phyloP scores from a whole-genome alignment of 2,797 vertebrate species.

The Alfaro cultratus region DNA sequence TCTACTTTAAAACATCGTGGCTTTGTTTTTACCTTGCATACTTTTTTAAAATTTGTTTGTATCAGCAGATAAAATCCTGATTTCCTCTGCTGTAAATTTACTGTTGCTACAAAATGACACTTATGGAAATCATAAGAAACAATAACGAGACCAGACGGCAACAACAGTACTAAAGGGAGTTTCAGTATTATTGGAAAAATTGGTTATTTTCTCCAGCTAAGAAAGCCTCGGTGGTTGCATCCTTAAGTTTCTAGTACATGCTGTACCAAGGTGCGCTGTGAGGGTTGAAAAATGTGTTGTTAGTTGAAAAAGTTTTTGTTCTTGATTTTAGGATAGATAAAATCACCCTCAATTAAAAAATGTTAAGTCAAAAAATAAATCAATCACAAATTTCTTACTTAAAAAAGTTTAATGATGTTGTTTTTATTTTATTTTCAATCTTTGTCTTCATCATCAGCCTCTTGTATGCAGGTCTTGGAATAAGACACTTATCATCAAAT shows the following conservation, averaged over 20 bases:
- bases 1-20: neutral
- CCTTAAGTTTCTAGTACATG: too few relatives aligned
- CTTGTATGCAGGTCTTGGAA: neutral
- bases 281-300: neutral
- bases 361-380: neutral
- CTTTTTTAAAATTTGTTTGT: neutral
- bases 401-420: neutral
- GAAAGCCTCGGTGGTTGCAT: neutral
- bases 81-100: neutral
- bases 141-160: neutral
- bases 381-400: neutral
- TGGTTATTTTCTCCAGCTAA: neutral
- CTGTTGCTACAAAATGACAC: neutral
- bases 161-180: neutral
- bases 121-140: neutral
- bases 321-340: neutral
- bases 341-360: neutral
- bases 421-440: neutral
- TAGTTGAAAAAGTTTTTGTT: neutral
- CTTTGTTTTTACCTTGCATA: neutral
- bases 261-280: neutral
- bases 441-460: neutral
- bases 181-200: neutral
- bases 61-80: neutral
- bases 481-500: neutral